Percentiles rank a stretch among this genome's conserved stretches.
Conservation (phyloP, 1,140 invertebrate genomes). For the Pantala flavescens region DNA sequence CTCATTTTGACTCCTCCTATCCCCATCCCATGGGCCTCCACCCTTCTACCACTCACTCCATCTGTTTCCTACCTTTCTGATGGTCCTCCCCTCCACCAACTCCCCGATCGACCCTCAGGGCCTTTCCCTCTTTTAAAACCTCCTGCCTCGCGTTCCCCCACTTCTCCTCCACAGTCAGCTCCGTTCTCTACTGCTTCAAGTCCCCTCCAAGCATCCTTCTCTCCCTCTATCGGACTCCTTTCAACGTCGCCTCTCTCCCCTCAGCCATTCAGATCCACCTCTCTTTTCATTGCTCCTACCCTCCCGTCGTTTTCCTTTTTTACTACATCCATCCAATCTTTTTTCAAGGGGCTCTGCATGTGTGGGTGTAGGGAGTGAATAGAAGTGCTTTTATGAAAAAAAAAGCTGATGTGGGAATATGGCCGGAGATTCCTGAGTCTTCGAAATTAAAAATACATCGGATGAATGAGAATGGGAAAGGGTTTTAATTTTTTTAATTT, state of each 20-base stretch:
- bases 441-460: not conserved
- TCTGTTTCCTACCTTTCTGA: not conserved
- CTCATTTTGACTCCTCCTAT: not conserved
- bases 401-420: not conserved
- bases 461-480: not conserved
- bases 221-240: not conserved
- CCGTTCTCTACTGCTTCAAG: not conserved
- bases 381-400: not conserved
- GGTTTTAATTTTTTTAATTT: not conserved
- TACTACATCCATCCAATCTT: constrained; percentile 6
- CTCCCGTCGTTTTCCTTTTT: not conserved
- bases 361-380: not conserved
- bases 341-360: not conserved
- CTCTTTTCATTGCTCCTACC: constrained; percentile 1
- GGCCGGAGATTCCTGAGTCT: not conserved
- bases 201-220: no score
- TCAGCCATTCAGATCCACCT: not conserved
- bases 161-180: not conserved
- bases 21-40: not conserved
- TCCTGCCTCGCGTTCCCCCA: not conserved
- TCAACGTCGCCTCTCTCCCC: not conserved
- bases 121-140: not conserved
- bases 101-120: not conserved
- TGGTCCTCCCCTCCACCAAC: not conserved
- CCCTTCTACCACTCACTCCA: not conserved